Percentiles rank a stretch among this genome's conserved stretches.
These are phyloP conservation scores for Trichomycterus rosablanca DNA, from an alignment of 2,113 vertebrate species.

Conservation along the genomic window DNA sequence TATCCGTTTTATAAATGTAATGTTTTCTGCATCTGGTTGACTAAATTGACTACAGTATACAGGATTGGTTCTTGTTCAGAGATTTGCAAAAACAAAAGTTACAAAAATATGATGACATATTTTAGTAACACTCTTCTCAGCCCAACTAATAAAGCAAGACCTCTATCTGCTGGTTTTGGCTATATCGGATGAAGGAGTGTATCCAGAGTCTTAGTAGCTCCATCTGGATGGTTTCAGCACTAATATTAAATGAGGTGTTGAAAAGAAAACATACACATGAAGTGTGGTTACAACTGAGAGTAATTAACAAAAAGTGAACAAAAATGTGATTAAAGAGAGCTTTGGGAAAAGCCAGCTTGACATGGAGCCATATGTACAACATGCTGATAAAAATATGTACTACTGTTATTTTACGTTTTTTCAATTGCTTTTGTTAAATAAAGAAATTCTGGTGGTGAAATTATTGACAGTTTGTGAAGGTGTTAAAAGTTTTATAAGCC, in stretches of 20 bases:
- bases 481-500: neutral
- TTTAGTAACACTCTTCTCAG: neutral
- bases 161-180: neutral
- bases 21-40: too few species aligned
- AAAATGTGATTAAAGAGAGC: slow-evolving; percentile 15
- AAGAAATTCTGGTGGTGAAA: too few species aligned
- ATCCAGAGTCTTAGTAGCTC: slow-evolving; percentile 16
- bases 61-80: too few species aligned
- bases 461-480: too few species aligned
- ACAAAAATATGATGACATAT: neutral
- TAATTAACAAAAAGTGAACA: slow-evolving; percentile 2
- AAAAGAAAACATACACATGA: slow-evolving; percentile 16
- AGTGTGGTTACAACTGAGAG: slow-evolving; percentile 20
- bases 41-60: too few species aligned
- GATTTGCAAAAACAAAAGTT: too few species aligned
- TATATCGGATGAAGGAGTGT: slow-evolving; percentile 6
- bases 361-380: neutral
- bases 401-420: slow-evolving; percentile 1
- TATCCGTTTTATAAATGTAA: too few species aligned
- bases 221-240: slow-evolving; percentile 23
- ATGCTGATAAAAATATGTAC: neutral
- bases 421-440: neutral
- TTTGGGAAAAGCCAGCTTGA: slow-evolving; percentile 17
- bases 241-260: slow-evolving; percentile 25
- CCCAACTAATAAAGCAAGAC: neutral